Base-by-base conservation (phyloP, 2,113 vertebrate genomes). In the Strix aluco region DNA sequence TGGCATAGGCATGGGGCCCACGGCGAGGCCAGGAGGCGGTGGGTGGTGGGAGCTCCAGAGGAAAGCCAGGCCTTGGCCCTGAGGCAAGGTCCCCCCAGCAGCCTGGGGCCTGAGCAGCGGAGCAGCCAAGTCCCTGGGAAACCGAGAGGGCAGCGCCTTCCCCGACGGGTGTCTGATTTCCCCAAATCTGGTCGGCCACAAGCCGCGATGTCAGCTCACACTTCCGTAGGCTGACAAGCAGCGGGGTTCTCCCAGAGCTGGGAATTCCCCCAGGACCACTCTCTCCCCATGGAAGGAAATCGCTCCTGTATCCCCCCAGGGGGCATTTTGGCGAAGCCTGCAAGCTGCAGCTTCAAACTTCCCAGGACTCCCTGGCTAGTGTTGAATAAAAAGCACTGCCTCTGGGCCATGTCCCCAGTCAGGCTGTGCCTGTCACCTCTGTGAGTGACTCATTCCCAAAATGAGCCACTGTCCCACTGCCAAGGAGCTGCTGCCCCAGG, bases 41-140 rank as follows among this genome's bases (percentile, higher is more conserved):
- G 32, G 88, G 75, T 67, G 65, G 78, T 77, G 57, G 81, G 78
- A 54, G 71, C 72, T 85, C 59, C 4, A 3, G 44, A 86, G 74
- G 66, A 94, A 97, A 97, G 92, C 89, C 97, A 96, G 95, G 86
- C 32, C 72, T 70, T 81, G 6, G 0, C 8, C 55, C 52, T 1
- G 10, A 89, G 52, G 52, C 34, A 83, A 79, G 8, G 36, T 87
- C 6, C 32, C 52, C 66, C 25, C 12, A 14, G 86, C 71, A 88
- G 73, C 73, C 70, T 81, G 47, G 30, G 61, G 63, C 51, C 62
- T 47, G 78, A 77, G 89, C 91, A 95, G 65, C 65, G 0, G 4
- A 80, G 87, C 95, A 94, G 92, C 71, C 17, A 10, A 92, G 59
- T n/a, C 69, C 47, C 94, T 93, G 95, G 96, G 91, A 97, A 97